Base-by-base conservation (phyloP, 2,113 vertebrate genomes). In the Mesembrinibis cayennensis region DNA sequence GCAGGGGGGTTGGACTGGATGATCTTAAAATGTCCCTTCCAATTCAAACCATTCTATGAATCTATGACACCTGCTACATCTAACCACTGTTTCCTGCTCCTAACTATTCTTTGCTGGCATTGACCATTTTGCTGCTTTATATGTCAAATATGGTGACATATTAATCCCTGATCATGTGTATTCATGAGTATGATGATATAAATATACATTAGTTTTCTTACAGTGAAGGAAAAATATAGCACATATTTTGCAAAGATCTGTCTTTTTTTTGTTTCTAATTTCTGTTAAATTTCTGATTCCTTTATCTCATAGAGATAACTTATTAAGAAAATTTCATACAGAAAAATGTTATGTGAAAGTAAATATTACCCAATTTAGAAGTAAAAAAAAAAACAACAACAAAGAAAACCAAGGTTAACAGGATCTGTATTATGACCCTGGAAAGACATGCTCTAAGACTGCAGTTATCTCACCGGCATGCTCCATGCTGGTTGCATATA, bases 401-500 rank as follows among this genome's bases (percentile, higher is more conserved):
- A 16, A 71, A 61, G 55, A 80, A 86, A 45, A 42, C 13, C 9
- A 36, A 34, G 40, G 13, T 74, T 85, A 50, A 65, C n/a, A 58
- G 44, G 44, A 84, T 18, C 10, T 88, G 16, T 89, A 22, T 66
- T 87, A 11, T 71, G 50, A 87, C n/a, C 83, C 49, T 96, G 69
- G 67, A 87, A 91, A 69, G 85, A 70, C 49, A 69, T 21, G 8
- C 76, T 74, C 10, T 42, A 38, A 69, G 21, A 72, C 53, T 79
- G 53, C 30, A 70, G 78, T 90, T 96, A 47, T 82, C 63, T 96
- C 92, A 95, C 61, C 42, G 20, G 27, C n/a, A 45, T 58, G 11
- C 25, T 81, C 89, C 49, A 56, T 89, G 79, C 58, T 90, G 61
- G 69, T 89, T 90, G 63, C 40, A 87, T 96, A 18, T 85, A 96